phyloP scores from a whole-genome alignment of 1,140 invertebrate genomes.

The Mylabris phalerata region DNA sequence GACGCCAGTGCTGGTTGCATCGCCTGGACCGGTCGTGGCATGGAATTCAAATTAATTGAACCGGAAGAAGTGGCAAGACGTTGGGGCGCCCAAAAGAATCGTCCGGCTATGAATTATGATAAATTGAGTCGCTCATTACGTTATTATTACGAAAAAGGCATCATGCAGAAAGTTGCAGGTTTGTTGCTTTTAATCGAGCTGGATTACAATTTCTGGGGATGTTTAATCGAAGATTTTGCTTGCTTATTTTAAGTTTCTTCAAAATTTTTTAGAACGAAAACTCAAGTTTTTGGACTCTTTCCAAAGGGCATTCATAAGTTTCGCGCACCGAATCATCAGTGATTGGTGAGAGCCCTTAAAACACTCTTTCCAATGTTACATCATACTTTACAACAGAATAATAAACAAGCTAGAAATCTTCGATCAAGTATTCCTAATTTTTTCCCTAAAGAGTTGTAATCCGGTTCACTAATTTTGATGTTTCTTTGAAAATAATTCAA shows the following conservation, averaged over 20 bases:
- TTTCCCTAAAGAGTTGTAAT: constrained; percentile 23
- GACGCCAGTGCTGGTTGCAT: constrained; percentile 76
- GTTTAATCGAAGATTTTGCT: no score
- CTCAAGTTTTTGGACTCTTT: no score
- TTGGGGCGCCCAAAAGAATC: constrained; percentile 81
- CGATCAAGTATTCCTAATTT: constrained; percentile 33
- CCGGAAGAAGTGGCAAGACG: constrained; percentile 85
- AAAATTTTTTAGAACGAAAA: no score
- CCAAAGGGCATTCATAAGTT: no score
- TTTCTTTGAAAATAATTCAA: constrained; percentile 34
- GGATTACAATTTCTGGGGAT: no score
- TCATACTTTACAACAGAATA: no score
- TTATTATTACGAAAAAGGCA: constrained; percentile 97
- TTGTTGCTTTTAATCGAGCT: no score
- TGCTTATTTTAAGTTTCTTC: no score
- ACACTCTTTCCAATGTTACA: no score
- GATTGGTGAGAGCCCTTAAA: no score
- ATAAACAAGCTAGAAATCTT: no score
- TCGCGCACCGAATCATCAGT: no score
- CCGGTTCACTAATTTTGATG: background rate
- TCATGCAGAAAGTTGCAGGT: constrained; percentile 94
- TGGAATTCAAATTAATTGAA: constrained; percentile 92
- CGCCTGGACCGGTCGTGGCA: constrained; percentile 89
- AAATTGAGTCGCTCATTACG: constrained; percentile 86
- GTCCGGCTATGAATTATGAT: constrained; percentile 96